These are phyloP conservation scores for Drosophila emarginata DNA, from an alignment of 2,888 invertebrate genomes.

Conservation along the genomic window DNA sequence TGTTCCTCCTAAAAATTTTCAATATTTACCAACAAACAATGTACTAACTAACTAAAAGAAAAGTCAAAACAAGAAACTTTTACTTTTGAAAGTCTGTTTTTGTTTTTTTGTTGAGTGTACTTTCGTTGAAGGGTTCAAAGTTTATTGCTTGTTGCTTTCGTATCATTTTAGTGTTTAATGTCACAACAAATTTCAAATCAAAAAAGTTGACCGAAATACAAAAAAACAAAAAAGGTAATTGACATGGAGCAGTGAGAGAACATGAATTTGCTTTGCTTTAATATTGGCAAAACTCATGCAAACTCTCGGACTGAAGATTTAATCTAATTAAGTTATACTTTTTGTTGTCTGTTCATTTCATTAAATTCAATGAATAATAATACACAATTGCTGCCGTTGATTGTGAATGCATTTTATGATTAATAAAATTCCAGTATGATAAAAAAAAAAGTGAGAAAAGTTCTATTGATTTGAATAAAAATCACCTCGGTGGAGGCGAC, in stretches of 20 bases:
- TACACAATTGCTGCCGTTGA: neutral
- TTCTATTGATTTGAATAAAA: constrained; percentile 7
- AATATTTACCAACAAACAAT: too few relatives aligned
- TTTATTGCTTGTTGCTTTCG: constrained; percentile 4
- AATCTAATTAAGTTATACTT: constrained; percentile 58
- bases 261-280: constrained; percentile 5
- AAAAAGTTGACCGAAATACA: too few relatives aligned
- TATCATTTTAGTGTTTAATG: constrained; percentile 2
- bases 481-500: neutral
- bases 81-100: neutral
- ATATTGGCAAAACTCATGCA: constrained; percentile 8
- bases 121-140: constrained; percentile 27
- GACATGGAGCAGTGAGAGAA: neutral
- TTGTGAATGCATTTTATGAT: constrained; percentile 14
- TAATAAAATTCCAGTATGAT: constrained; percentile 9
- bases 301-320: constrained; percentile 24
- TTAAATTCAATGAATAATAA: constrained; percentile 43
- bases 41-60: too few relatives aligned
- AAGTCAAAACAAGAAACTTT: too few relatives aligned
- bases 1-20: too few relatives aligned
- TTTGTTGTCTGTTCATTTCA: constrained; percentile 73
- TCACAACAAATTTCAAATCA: neutral
- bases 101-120: neutral
- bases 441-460: constrained; percentile 5
- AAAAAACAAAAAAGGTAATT: neutral